Conservation (phyloP, 2,113 vertebrate species). For the Centropus unirufus region DNA sequence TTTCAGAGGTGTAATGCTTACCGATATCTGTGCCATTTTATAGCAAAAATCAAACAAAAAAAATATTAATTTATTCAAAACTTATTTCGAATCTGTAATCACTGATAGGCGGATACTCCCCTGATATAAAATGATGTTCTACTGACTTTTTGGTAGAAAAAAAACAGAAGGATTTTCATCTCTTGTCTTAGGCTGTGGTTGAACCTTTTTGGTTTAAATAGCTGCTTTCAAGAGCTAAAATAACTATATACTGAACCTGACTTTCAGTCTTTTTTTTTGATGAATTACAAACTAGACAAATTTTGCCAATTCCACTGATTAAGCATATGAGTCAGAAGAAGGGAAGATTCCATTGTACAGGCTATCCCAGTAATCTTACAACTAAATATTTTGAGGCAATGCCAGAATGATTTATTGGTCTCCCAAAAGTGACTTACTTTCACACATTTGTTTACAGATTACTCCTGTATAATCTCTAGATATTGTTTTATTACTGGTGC, state of each 20-base stretch:
- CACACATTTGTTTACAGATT: neutral
- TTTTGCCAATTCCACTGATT: neutral
- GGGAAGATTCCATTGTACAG: neutral
- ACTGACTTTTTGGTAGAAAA: neutral
- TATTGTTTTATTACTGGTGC: neutral
- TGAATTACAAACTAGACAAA: neutral
- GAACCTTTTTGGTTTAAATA: neutral
- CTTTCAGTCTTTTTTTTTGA: neutral
- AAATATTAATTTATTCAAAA: constrained; percentile 5
- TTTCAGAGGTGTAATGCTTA: neutral
- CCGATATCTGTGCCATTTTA: neutral
- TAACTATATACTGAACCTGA: neutral
- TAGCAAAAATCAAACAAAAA: neutral
- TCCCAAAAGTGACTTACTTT: neutral
- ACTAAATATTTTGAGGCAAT: neutral
- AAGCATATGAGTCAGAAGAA: neutral
- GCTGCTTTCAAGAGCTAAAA: neutral
- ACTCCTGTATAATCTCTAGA: neutral
- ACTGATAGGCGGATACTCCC: neutral
- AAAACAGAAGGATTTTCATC: neutral
- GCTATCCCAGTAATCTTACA: neutral
- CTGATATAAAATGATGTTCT: neutral
- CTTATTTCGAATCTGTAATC: neutral
- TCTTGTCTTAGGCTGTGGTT: neutral
- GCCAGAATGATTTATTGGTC: neutral